A percentile compares a stretch with the other conserved stretches of the same genome.
Conservation (phyloP, 1,140 invertebrate species). For the Diorhabda sublineata region DNA sequence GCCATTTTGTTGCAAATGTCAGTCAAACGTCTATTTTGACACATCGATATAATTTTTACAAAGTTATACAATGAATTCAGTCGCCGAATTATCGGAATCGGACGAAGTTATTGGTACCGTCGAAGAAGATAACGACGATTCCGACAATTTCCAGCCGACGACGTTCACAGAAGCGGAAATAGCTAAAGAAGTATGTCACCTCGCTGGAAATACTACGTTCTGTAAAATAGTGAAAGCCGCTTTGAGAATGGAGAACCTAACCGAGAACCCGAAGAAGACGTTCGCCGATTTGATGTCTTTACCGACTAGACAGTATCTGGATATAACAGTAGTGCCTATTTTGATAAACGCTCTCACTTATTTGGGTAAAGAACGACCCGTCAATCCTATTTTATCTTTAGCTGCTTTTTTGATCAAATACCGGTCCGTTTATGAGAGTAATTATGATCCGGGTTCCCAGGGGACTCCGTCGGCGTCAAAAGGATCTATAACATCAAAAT, state of each 20-base stretch:
- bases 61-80: background rate
- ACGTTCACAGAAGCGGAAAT: conserved; percentile 18
- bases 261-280: conserved; percentile 67
- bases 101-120: background rate
- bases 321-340: conserved; percentile 96
- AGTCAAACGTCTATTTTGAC: no score
- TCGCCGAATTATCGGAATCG: background rate
- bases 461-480: no score
- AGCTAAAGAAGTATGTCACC: conserved; percentile 21
- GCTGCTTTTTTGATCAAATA: conserved; percentile 89
- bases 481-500: no score
- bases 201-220: conserved; percentile 22
- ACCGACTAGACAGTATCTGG: conserved; percentile 93
- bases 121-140: background rate
- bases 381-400: conserved; percentile 88
- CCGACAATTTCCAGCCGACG: conserved; percentile 9
- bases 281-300: conserved; percentile 82
- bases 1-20: no score
- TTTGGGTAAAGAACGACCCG: conserved; percentile 90
- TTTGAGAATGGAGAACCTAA: conserved; percentile 58
- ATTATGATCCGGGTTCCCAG: background rate
- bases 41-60: no score
- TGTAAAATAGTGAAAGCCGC: conserved; percentile 25
- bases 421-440: conserved; percentile 72
- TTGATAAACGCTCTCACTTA: conserved; percentile 86